Percentiles rank a stretch among this genome's conserved stretches.
Conservation (phyloP, 2,797 vertebrate genomes). For the Spondyliosoma cantharus region DNA sequence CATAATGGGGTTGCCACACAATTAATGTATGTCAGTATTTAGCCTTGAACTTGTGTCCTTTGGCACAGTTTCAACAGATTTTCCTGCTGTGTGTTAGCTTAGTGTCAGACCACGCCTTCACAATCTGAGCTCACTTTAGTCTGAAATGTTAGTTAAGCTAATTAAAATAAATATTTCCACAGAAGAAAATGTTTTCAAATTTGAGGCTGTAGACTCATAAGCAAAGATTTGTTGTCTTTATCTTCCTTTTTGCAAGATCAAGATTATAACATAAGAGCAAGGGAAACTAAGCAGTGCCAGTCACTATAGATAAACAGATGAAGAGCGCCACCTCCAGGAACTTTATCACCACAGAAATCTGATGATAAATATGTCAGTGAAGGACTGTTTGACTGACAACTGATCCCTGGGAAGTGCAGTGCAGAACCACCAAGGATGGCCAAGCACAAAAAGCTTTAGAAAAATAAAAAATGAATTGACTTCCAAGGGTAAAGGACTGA, state of each 20-base stretch:
- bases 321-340: conserved; percentile 64
- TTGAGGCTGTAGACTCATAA: background rate
- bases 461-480: conserved; percentile 7
- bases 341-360: background rate
- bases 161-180: background rate
- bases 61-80: background rate
- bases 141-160: background rate
- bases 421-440: background rate
- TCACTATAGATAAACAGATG: conserved; percentile 14
- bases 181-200: background rate
- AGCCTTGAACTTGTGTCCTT: background rate
- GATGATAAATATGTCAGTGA: conserved; percentile 11
- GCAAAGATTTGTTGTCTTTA: background rate
- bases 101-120: background rate
- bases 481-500: conserved; percentile 18
- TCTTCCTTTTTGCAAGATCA: background rate
- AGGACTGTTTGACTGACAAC: background rate
- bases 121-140: background rate
- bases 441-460: background rate
- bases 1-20: background rate
- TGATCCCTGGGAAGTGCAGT: conserved; percentile 9
- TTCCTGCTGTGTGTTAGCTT: background rate
- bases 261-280: background rate
- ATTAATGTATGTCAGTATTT: background rate
- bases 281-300: background rate